These are phyloP conservation scores for Acanthiza pusilla DNA, from an alignment of 2,797 vertebrate species.

Conservation along the genomic window DNA sequence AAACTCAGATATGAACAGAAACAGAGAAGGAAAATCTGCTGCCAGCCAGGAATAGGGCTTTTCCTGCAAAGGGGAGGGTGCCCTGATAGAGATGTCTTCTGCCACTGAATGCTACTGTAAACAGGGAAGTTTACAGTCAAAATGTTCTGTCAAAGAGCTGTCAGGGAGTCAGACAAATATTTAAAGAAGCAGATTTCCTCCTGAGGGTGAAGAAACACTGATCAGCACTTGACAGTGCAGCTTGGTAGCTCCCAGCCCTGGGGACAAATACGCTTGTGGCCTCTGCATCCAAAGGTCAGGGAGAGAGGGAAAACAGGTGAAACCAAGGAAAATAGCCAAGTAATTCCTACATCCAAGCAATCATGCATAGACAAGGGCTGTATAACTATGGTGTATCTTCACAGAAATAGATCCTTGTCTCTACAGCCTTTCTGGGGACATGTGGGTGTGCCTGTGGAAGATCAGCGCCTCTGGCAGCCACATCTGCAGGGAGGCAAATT, in stretches of 20 bases:
- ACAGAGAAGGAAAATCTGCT: not conserved
- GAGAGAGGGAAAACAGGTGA: not conserved
- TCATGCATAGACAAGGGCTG: not conserved
- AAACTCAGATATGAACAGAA: not conserved
- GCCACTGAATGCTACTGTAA: conserved; percentile 3
- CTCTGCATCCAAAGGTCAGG: not conserved
- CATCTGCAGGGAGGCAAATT: not conserved
- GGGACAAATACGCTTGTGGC: not conserved
- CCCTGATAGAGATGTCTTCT: conserved; percentile 1
- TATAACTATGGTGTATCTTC: not conserved
- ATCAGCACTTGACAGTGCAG: conserved; percentile 24
- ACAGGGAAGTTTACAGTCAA: conserved; percentile 9
- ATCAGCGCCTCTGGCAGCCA: not conserved
- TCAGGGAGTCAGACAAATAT: conserved; percentile 38
- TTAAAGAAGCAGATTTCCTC: conserved; percentile 36
- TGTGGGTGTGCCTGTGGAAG: not conserved
- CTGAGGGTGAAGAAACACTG: conserved; percentile 34
- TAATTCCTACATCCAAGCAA: not conserved
- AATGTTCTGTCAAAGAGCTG: conserved; percentile 51
- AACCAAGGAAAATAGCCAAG: not conserved
- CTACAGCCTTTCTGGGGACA: not conserved
- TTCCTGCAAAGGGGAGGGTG: not conserved
- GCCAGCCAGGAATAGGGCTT: not conserved
- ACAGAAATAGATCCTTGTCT: not conserved
- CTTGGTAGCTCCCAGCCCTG: not conserved